These are phyloP conservation scores for Leptinotarsa undecemlineata DNA, from an alignment of 1,140 invertebrate species.

Conservation along the genomic window DNA sequence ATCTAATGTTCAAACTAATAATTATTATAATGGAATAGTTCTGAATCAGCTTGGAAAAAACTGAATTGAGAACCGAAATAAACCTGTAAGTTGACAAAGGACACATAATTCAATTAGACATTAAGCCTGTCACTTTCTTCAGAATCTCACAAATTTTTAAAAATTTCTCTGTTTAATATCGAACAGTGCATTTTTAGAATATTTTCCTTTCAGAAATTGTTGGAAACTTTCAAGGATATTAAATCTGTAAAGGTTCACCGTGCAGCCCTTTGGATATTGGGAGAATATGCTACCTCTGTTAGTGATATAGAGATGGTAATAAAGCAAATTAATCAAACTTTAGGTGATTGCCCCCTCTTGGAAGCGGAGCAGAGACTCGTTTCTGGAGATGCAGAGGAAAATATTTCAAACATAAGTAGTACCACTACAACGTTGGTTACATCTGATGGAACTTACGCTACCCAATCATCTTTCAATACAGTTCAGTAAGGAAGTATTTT, in stretches of 20 bases:
- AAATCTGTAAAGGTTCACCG: conserved; percentile 86
- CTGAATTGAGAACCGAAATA: no score
- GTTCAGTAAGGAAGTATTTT: conserved; percentile 61
- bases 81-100: no score
- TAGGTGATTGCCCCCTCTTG: conserved; percentile 89
- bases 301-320: conserved; percentile 83
- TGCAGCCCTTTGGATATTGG: conserved; percentile 96
- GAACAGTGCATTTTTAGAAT: neutral
- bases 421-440: conserved; percentile 75
- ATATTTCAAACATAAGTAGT: conserved; percentile 42
- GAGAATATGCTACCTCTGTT: conserved; percentile 85
- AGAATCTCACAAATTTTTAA: no score
- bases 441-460: conserved; percentile 98
- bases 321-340: conserved; percentile 71
- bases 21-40: no score
- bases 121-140: no score
- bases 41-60: no score
- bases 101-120: no score
- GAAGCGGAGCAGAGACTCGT: conserved; percentile 82
- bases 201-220: conserved; percentile 63
- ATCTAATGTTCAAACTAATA: no score
- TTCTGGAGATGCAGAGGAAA: conserved; percentile 65
- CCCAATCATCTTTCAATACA: conserved; percentile 94
- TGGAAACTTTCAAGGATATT: conserved; percentile 83
- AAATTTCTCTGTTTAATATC: no score